Evolutionary conservation across 2,113 vertebrate genomes (phyloP).

Genomic region (Falcunculus frontatus): DNA sequence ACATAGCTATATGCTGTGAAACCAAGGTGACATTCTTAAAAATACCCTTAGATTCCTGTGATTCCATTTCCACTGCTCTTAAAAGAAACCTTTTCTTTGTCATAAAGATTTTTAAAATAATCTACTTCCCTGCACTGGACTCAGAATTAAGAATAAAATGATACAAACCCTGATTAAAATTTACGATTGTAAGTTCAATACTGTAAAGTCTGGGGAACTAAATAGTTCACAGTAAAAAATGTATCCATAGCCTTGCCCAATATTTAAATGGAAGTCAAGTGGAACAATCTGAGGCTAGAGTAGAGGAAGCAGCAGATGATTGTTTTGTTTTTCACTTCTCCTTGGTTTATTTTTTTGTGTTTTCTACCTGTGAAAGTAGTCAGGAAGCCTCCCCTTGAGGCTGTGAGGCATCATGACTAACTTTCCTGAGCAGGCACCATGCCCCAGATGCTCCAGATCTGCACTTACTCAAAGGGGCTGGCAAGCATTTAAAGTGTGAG

Average conservation of each 20-base stretch:
- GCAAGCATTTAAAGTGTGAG: rapidly evolving
- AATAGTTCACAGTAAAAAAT: not conserved
- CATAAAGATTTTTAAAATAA: not conserved
- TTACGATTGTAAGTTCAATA: not conserved
- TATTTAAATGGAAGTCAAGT: not conserved
- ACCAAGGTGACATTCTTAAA: not conserved
- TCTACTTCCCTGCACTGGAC: not conserved
- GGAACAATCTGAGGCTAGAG: not conserved
- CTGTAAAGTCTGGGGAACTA: not conserved
- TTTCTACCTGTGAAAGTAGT: not conserved
- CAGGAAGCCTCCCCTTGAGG: not conserved
- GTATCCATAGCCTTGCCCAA: not conserved
- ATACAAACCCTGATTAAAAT: not conserved
- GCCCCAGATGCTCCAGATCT: not conserved
- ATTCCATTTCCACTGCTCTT: not conserved
- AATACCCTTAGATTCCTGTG: not conserved
- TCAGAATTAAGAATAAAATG: not conserved
- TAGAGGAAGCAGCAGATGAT: not conserved
- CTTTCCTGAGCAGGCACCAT: not conserved
- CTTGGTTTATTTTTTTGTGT: not conserved
- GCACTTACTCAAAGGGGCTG: not conserved
- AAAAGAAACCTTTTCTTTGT: not conserved
- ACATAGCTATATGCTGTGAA: not conserved
- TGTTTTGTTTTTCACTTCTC: not conserved
- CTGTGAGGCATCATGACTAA: not conserved